A percentile compares a stretch with the other conserved stretches of the same genome.
These are phyloP conservation scores for Synanthedon myopaeformis DNA, from an alignment of 2,888 invertebrate species.

Conservation along the genomic window DNA sequence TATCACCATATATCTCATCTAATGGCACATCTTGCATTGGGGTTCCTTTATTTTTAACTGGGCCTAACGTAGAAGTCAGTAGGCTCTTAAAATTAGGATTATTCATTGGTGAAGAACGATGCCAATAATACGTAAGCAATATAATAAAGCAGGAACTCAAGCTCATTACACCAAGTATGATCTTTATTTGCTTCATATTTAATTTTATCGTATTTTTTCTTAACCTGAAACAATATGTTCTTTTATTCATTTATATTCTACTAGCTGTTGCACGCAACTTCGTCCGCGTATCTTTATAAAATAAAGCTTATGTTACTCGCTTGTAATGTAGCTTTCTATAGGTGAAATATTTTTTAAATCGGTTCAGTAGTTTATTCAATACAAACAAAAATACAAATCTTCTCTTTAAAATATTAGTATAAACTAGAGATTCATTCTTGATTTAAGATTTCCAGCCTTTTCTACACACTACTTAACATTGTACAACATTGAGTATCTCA, in stretches of 20 bases:
- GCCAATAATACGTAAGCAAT: constrained; percentile 27
- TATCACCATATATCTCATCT: constrained; percentile 23
- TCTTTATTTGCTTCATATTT: constrained; percentile 29
- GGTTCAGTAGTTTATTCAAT: too few relatives aligned
- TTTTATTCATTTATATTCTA: not conserved
- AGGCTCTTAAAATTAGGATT: not conserved
- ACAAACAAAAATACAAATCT: too few relatives aligned
- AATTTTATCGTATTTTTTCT: constrained; percentile 25
- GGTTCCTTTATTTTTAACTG: constrained; percentile 3
- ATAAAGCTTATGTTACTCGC: too few relatives aligned
- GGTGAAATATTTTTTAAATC: too few relatives aligned
- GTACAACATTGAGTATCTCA: too few relatives aligned
- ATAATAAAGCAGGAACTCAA: constrained; percentile 22
- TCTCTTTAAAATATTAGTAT: too few relatives aligned
- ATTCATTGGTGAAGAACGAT: constrained; percentile 6
- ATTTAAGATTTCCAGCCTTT: too few relatives aligned
- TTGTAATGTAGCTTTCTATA: too few relatives aligned
- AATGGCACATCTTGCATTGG: constrained; percentile 34
- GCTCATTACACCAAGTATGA: constrained; percentile 17
- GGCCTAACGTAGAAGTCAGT: not conserved
- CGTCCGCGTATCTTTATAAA: too few relatives aligned
- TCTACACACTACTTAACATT: too few relatives aligned
- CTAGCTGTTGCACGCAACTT: too few relatives aligned
- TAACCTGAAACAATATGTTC: constrained; percentile 27
- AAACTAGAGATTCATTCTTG: too few relatives aligned